Evolutionary conservation across 2,797 vertebrate species (phyloP).

Genomic region (Botia kubotai): DNA sequence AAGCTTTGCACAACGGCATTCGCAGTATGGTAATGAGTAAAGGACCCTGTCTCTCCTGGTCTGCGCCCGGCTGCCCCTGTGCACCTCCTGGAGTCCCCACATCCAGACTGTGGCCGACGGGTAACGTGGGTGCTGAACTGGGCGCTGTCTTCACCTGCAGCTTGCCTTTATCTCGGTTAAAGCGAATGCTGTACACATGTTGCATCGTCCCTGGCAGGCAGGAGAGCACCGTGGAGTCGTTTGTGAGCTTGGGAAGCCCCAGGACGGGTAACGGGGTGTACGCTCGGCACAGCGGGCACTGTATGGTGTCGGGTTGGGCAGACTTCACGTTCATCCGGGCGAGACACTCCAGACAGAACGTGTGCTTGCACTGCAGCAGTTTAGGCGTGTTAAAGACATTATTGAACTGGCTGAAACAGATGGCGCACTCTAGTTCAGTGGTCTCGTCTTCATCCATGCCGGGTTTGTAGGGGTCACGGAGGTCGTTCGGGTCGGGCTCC

Average conservation of each 20-base stretch:
- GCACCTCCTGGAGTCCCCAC: constrained; percentile 68
- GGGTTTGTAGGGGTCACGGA: not conserved
- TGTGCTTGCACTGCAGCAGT: constrained; percentile 80
- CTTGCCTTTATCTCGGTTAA: constrained; percentile 76
- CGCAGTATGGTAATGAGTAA: constrained; percentile 45
- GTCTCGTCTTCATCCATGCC: not conserved
- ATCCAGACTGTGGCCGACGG: constrained; percentile 70
- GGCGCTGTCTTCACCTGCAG: constrained; percentile 78
- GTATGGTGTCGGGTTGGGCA: constrained; percentile 71
- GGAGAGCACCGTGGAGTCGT: constrained; percentile 73
- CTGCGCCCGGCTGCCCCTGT: rapidly evolving
- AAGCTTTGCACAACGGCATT: constrained; percentile 62
- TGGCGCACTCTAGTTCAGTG: constrained; percentile 80
- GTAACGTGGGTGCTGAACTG: constrained; percentile 37
- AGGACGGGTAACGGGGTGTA: constrained; percentile 73
- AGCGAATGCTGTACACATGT: constrained; percentile 80
- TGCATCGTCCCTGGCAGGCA: constrained; percentile 79
- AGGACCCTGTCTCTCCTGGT: not conserved
- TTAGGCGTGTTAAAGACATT: constrained; percentile 84
- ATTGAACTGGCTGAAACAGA: constrained; percentile 84
- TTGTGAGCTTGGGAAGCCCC: constrained; percentile 77
- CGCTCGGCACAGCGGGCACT: constrained; percentile 81
- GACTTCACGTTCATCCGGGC: constrained; percentile 83
- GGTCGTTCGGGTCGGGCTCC: constrained; percentile 40
- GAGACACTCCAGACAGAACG: constrained; percentile 85